Evolutionary conservation across 2,888 invertebrate species (phyloP), one percentile per base, ranked within the genome.

Genomic region (Caenorhabditis virilis): DNA sequence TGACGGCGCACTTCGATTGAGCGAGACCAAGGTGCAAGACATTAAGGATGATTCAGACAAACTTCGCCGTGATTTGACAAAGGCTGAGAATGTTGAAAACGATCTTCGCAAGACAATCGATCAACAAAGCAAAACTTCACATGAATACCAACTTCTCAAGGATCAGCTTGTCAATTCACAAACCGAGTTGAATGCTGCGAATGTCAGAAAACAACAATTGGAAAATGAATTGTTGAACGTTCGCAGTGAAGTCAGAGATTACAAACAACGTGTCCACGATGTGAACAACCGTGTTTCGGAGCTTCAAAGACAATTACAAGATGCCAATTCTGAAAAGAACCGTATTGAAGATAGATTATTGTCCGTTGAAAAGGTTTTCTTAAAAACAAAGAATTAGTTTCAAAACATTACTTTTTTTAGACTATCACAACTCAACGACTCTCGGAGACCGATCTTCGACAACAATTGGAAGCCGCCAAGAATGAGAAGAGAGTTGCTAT

Each of bases 261-360:
- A 73, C 71, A 82, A 82, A 57, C 79, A 82, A 55, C 69, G 82
- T 13, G 59, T 68, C 18, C 74, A 74, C 54, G 82, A 82, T 54
- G 53, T 78, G 47, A 80, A 75, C 66, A 75, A 69, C 39, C 73
- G 78, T 45, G 70, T 82, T 11, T 54, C 71, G 13, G 82, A 82
- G 38, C 72, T 82, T 30, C 81, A 82, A 58, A 59, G 80, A 16
- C 82, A 82, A 63, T 65, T 82, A 5, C 79, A 81, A 51, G 82
- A 82, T 36, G 72, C 72, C 42, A 74, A 77, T 53, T 58, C 70
- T 0, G 80, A 80, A 51, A 81, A 81, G 69, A 78, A 82, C 49
- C 65, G 82, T 13, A 57, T 75, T 7, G 82, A 82, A 38, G 78
- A 81, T 54, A 45, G 78, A 52, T 58, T 82, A 16, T 60, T 79